Evolutionary conservation across 2,888 invertebrate species (phyloP), one percentile per base, ranked within the genome.

Genomic region (Eurois occulta): DNA sequence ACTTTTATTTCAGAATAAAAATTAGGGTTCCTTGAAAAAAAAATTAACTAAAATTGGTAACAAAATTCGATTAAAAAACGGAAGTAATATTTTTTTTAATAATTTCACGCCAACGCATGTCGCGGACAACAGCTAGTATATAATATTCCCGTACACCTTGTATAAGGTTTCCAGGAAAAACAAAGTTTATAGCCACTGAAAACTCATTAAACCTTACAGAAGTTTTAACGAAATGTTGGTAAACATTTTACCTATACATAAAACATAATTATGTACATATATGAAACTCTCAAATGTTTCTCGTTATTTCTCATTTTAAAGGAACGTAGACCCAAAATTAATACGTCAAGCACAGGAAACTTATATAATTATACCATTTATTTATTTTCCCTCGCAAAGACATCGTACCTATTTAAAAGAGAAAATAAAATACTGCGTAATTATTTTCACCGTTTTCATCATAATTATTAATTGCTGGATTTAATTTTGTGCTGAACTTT

Each of bases 331-430:
- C 35, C 62, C 18, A 69, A 69, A 70, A 82, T 84, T 65, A 75
- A 72, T 70, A 86, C 32, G 83, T 72, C 86, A 74, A 52, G 58
- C n/a, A 58, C 82, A 86, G 68, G 46, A 65, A 86, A 86, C 46
- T 38, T 72, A 52, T 62, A 11, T 76, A 72, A 77, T 81, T 69
- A 81, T n/a, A 62, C 18, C 28, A 58, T 72, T 78, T 72, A 43
- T 69, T 75, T 75, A 35, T 58, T 72, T 73, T 62, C 8, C 41
- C 5, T 41, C 18, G 24, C 21, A 60, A 55, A 71, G 16, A 48
- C 21, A 65, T 72, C 21, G 8, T 62, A 16, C 16, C 13, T 48
- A 41, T 41, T 32, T 35, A 16, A 55, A 52, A 48, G 16, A 48
- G n/a, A 75, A 80, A 68, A 46, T n/a, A 38, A 66, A 74, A 62